phyloP scores from a whole-genome alignment of 2,888 invertebrate species.

The Ochropacha duplaris region DNA sequence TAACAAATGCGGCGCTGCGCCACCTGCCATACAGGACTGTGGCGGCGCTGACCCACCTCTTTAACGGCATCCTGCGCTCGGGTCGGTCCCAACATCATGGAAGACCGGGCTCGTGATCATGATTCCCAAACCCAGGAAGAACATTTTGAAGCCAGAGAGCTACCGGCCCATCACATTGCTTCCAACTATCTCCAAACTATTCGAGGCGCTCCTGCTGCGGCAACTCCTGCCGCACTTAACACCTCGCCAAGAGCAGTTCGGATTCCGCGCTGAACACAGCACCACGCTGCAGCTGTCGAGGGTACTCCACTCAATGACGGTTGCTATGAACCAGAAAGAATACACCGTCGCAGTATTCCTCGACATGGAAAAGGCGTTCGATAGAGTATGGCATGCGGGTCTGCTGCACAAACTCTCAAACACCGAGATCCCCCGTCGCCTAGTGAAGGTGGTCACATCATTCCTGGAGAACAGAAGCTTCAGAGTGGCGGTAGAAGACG shows the following conservation, averaged over 20 bases:
- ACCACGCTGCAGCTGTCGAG: constrained; percentile 33
- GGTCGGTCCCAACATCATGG: constrained; percentile 17
- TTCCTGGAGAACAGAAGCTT: constrained; percentile 21
- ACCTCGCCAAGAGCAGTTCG: constrained; percentile 8
- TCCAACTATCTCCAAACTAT: neutral
- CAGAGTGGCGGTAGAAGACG: constrained; percentile 19
- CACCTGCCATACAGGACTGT: too few relatives aligned
- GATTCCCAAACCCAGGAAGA: neutral
- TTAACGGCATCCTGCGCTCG: too few relatives aligned
- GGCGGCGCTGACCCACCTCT: too few relatives aligned
- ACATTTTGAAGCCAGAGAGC: neutral
- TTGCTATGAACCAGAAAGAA: constrained; percentile 15
- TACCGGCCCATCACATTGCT: neutral
- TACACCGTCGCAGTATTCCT: constrained; percentile 25
- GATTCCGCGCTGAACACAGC: constrained; percentile 23
- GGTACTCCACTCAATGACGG: constrained; percentile 23
- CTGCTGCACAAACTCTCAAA: constrained; percentile 28
- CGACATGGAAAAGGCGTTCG: too few relatives aligned
- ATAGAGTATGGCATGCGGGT: constrained; percentile 23
- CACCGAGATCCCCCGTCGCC: constrained; percentile 8
- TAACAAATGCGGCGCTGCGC: too few relatives aligned
- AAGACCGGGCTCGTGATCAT: constrained; percentile 12
- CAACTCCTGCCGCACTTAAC: constrained; percentile 18
- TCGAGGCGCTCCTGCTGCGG: constrained; percentile 5
- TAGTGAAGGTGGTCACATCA: constrained; percentile 16